A percentile compares a stretch with the other conserved stretches of the same genome.
These are phyloP conservation scores for Campylomormyrus numenius DNA, from an alignment of 2,113 vertebrate species.

Conservation along the genomic window DNA sequence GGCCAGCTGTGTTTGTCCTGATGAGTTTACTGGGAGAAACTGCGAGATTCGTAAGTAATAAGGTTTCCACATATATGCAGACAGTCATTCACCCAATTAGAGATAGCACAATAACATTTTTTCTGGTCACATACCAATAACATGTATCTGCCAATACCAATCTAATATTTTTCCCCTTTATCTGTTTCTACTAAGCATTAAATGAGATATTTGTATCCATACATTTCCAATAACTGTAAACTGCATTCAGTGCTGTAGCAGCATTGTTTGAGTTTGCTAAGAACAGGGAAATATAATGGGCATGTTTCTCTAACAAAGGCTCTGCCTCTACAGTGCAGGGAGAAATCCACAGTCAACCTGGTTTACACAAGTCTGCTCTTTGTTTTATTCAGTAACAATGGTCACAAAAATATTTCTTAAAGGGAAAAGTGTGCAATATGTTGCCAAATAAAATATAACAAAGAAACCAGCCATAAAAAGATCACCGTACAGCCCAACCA, in stretches of 20 bases:
- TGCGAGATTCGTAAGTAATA: conserved; percentile 11
- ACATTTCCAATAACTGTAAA: neutral
- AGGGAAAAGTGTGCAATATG: neutral
- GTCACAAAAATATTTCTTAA: neutral
- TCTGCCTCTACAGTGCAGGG: neutral
- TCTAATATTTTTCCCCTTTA: neutral
- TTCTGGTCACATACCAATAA: neutral
- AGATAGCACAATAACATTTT: neutral
- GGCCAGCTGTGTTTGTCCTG: conserved; percentile 8
- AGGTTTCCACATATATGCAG: neutral
- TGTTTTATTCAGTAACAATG: neutral
- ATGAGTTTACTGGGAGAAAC: conserved; percentile 5
- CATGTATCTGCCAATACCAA: neutral
- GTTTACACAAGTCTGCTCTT: neutral
- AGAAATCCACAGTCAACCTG: no score
- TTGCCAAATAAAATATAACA: neutral
- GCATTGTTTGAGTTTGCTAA: no score
- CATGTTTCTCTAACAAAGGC: neutral
- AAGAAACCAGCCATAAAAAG: neutral
- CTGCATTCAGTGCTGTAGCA: neutral
- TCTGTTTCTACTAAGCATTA: neutral
- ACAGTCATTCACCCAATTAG: neutral
- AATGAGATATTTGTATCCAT: neutral
- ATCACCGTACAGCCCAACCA: neutral
- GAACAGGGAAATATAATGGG: neutral